Evolutionary conservation across 2,888 invertebrate species (phyloP).

Genomic region (Cacoxenus indagator): DNA sequence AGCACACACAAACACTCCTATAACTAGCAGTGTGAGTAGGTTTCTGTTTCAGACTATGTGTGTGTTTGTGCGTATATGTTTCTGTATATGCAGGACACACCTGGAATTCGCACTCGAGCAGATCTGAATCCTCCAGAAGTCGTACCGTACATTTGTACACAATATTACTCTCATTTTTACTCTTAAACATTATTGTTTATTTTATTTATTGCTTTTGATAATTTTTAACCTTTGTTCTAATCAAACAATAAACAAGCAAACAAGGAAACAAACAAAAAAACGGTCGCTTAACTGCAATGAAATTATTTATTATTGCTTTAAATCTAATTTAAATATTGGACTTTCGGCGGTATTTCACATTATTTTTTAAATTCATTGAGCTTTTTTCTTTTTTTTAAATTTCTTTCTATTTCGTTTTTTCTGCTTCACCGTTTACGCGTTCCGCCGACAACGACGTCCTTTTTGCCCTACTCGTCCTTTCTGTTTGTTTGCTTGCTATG

Average conservation of each 20-base stretch:
- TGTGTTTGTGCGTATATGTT: background rate
- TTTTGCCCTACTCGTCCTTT: slow-evolving; percentile 47
- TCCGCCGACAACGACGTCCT: slow-evolving; percentile 60
- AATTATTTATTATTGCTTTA: slow-evolving; percentile 15
- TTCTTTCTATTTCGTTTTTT: slow-evolving; percentile 30
- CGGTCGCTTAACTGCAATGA: background rate
- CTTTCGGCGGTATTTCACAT: slow-evolving; percentile 7
- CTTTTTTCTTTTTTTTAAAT: slow-evolving; percentile 26
- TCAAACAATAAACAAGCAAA: too few species aligned
- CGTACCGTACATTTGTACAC: slow-evolving; percentile 90
- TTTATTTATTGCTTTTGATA: slow-evolving; percentile 42
- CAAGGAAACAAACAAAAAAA: background rate
- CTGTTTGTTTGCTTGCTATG: slow-evolving; percentile 29
- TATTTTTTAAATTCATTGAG: slow-evolving; percentile 1
- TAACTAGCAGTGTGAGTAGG: too few species aligned
- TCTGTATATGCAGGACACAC: slow-evolving; percentile 71
- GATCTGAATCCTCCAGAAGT: slow-evolving; percentile 90
- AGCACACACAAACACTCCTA: background rate
- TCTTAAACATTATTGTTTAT: slow-evolving; percentile 63
- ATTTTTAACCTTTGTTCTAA: slow-evolving; percentile 33
- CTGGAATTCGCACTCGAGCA: slow-evolving; percentile 94
- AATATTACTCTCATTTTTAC: slow-evolving; percentile 81
- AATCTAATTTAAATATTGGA: background rate
- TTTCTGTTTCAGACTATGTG: background rate
- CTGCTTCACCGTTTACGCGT: slow-evolving; percentile 27